Conservation (phyloP, 2,113 vertebrate genomes). For the Pachypanchax playfairii region DNA sequence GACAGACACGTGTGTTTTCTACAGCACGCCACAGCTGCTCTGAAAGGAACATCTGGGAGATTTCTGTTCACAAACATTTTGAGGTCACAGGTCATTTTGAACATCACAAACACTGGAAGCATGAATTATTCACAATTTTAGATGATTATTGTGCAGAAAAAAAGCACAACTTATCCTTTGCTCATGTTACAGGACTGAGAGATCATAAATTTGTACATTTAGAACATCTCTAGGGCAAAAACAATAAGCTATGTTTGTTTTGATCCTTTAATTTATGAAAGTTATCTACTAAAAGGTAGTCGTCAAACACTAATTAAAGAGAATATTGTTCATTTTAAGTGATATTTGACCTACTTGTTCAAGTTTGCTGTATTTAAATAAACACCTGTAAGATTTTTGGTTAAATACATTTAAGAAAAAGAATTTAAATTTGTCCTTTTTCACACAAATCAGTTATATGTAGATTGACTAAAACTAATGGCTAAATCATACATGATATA, state of each 20-base stretch:
- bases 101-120: background rate
- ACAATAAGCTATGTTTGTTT: too few species aligned
- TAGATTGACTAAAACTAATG: background rate
- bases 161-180: background rate
- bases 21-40: conserved; percentile 42
- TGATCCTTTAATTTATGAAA: too few species aligned
- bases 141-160: background rate
- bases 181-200: background rate
- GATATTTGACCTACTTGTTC: too few species aligned
- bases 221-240: too few species aligned
- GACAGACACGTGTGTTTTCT: conserved; percentile 47
- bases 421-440: too few species aligned
- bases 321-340: too few species aligned
- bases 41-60: conserved; percentile 40
- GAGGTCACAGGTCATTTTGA: conserved; percentile 3
- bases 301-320: too few species aligned
- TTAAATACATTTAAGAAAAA: too few species aligned
- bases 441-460: too few species aligned
- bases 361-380: too few species aligned
- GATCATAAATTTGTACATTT: background rate
- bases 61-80: conserved; percentile 18
- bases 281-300: too few species aligned
- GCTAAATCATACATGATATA: background rate
- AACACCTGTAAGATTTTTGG: too few species aligned
- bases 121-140: background rate